Conservation (phyloP, 2,113 vertebrate genomes). For the Macrotis lagotis region DNA sequence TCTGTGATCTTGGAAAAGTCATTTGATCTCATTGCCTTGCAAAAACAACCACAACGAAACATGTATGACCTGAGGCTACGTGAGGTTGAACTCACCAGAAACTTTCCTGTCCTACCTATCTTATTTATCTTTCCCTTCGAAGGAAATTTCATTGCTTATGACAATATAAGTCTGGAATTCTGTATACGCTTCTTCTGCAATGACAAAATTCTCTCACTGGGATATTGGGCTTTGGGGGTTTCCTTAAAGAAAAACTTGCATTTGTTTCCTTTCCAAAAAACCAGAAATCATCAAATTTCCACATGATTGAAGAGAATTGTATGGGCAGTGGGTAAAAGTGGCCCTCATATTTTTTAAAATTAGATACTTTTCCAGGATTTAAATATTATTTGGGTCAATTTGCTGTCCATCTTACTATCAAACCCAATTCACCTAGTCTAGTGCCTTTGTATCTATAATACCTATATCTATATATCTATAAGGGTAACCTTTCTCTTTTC, state of each 20-base stretch:
- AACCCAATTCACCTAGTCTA: background rate
- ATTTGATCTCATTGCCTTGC: too few relatives aligned
- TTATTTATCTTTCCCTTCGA: background rate
- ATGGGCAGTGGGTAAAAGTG: background rate
- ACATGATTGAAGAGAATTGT: background rate
- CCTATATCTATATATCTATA: too few relatives aligned
- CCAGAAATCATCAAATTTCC: background rate
- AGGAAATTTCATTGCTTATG: background rate
- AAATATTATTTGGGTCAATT: background rate
- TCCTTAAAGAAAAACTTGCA: background rate
- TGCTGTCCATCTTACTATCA: background rate
- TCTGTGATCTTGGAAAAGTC: too few relatives aligned
- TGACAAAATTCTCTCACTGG: background rate
- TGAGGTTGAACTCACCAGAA: background rate
- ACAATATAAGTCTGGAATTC: background rate
- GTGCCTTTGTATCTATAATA: background rate
- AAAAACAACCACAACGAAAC: too few relatives aligned
- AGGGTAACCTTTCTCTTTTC: conserved; percentile 1
- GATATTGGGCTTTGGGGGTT: background rate
- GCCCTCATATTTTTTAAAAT: background rate
- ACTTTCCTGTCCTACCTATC: background rate
- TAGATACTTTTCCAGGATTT: background rate
- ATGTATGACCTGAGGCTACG: too few relatives aligned
- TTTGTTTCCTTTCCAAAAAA: background rate
- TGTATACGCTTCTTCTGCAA: background rate